Evolutionary conservation across 1,140 invertebrate species (phyloP).

Genomic region (Pogonognathellus flavescens): DNA sequence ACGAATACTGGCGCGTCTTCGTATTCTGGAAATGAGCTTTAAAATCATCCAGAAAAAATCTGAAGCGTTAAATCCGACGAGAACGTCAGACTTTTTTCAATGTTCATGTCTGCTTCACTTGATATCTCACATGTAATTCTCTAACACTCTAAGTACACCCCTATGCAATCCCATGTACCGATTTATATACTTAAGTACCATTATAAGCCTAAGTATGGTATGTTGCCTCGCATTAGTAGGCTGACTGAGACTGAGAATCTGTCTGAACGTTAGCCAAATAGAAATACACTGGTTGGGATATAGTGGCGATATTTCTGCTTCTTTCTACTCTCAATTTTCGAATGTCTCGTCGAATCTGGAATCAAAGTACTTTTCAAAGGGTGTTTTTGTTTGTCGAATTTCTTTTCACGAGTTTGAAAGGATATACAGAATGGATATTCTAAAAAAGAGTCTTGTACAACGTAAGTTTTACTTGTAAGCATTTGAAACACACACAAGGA

Average conservation of each 20-base stretch:
- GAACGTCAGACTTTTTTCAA: no score
- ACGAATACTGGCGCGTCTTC: not conserved
- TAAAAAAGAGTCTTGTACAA: not conserved
- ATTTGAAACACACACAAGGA: not conserved
- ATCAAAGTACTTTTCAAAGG: not conserved
- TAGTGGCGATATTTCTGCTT: not conserved
- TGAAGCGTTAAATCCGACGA: constrained; percentile 21
- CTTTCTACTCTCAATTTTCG: not conserved
- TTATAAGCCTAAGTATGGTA: no score
- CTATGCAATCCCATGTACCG: no score
- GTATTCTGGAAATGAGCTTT: constrained; percentile 37
- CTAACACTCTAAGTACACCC: no score
- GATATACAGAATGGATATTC: no score
- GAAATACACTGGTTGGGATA: no score
- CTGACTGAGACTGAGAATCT: no score
- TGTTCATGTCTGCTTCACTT: no score
- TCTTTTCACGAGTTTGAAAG: not conserved
- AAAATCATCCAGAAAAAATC: constrained; percentile 23
- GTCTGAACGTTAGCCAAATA: no score
- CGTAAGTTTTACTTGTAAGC: constrained; percentile 13
- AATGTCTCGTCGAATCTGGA: not conserved
- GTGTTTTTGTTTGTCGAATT: not conserved
- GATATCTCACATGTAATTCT: no score
- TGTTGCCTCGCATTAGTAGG: no score
- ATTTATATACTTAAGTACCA: no score